Evolutionary conservation across 2,888 invertebrate genomes (phyloP).

Genomic region (Marasmarcha lunaedactyla): DNA sequence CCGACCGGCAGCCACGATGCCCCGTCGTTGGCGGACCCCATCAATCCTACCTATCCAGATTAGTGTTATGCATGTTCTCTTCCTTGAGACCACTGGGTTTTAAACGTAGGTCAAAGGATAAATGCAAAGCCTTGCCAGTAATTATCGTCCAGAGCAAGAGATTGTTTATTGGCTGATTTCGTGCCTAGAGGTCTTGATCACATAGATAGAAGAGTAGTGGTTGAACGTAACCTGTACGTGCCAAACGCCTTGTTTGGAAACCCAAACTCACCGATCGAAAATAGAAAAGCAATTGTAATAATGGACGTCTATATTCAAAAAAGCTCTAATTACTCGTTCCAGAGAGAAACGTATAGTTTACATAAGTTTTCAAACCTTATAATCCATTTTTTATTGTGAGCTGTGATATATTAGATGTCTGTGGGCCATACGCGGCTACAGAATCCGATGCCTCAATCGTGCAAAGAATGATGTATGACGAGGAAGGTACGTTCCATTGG

Average conservation of each 20-base stretch:
- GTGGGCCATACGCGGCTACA: constrained; percentile 6
- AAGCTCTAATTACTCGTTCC: constrained; percentile 12
- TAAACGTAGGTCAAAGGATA: no score
- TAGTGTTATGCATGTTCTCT: no score
- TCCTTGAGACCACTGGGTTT: no score
- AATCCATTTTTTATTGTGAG: constrained; percentile 7
- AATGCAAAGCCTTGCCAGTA: no score
- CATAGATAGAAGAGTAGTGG: constrained; percentile 6
- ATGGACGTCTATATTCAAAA: constrained; percentile 13
- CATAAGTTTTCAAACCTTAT: constrained; percentile 5
- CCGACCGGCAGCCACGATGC: no score
- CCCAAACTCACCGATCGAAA: constrained; percentile 4
- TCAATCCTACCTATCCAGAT: no score
- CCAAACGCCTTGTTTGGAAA: constrained; percentile 10
- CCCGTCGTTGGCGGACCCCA: no score
- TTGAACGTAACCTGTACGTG: constrained; percentile 10
- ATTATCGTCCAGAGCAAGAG: no score
- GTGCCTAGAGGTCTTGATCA: constrained; percentile 7
- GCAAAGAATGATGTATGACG: constrained; percentile 3
- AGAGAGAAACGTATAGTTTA: constrained; percentile 11
- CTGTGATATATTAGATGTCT: constrained; percentile 5
- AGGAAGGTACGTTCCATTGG: constrained; percentile 6
- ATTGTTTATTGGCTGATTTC: constrained; percentile 5
- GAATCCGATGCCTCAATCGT: no score
- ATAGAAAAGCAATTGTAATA: constrained; percentile 10